phyloP scores from a whole-genome alignment of 2,888 invertebrate genomes.

The Metellina segmentata region DNA sequence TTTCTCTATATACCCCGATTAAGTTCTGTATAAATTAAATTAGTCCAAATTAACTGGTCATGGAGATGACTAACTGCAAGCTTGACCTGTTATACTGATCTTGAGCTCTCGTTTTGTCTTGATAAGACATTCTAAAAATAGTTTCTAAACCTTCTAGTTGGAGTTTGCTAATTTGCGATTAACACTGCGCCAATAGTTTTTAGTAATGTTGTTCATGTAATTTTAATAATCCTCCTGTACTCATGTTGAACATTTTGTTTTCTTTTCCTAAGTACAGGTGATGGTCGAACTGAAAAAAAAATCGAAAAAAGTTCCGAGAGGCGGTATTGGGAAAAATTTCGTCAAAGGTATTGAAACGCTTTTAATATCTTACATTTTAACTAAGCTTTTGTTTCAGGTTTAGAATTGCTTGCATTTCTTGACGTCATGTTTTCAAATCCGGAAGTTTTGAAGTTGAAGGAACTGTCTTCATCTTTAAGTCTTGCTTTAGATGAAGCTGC shows the following conservation, averaged over 20 bases:
- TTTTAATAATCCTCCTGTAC: neutral
- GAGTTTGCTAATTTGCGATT: too few relatives aligned
- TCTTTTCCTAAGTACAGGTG: conserved; percentile 41
- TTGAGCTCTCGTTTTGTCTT: too few relatives aligned
- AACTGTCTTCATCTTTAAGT: conserved; percentile 92
- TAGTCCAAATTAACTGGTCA: too few relatives aligned
- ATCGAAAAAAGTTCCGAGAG: conserved; percentile 53
- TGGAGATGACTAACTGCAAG: too few relatives aligned
- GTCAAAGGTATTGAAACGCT: conserved; percentile 37
- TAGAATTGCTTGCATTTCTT: conserved; percentile 85
- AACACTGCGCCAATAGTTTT: neutral
- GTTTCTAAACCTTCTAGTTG: too few relatives aligned
- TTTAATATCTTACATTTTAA: conserved; percentile 20
- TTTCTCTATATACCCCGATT: too few relatives aligned
- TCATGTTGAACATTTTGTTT: neutral
- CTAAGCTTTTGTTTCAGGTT: conserved; percentile 83
- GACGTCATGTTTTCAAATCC: conserved; percentile 88
- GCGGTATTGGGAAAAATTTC: conserved; percentile 59
- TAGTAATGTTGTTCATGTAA: neutral
- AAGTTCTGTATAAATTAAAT: too few relatives aligned
- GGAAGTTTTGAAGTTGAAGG: conserved; percentile 87
- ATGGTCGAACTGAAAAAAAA: conserved; percentile 59
- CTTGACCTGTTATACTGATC: too few relatives aligned
- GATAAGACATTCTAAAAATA: too few relatives aligned
- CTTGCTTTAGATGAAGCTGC: conserved; percentile 98